Percentiles rank a stretch among this genome's conserved stretches.
Conservation (phyloP, 2,797 vertebrate genomes). For the Potorous gilbertii region DNA sequence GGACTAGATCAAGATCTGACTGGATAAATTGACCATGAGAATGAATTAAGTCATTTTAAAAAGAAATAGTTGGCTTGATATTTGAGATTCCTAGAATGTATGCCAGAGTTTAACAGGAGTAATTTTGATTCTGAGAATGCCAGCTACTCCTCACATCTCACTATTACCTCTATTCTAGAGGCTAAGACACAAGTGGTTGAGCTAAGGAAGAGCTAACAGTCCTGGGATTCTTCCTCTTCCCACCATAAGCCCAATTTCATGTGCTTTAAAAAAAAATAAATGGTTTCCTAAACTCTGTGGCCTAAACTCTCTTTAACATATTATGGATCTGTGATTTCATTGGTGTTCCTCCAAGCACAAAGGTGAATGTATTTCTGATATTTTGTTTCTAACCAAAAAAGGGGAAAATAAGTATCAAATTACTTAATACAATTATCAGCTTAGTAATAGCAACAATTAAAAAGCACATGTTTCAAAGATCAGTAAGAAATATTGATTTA, state of each 20-base stretch:
- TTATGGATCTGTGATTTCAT: background rate
- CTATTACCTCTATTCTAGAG: background rate
- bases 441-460: no score
- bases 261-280: conserved; percentile 9
- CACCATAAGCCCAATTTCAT: background rate
- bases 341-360: background rate
- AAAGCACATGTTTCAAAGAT: no score
- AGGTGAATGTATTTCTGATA: no score
- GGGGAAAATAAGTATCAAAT: no score
- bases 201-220: background rate
- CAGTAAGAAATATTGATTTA: no score
- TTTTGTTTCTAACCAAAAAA: no score
- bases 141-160: background rate
- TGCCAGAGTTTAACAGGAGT: background rate
- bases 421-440: no score
- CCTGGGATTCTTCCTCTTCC: background rate
- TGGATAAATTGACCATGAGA: background rate
- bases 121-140: background rate
- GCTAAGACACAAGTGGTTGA: background rate
- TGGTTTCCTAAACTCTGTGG: conserved; percentile 9
- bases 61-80: background rate
- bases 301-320: background rate
- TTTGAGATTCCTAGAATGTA: background rate
- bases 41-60: background rate
- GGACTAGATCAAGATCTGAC: background rate